Conservation (phyloP, 2,113 vertebrate species). For the Sula dactylatra region DNA sequence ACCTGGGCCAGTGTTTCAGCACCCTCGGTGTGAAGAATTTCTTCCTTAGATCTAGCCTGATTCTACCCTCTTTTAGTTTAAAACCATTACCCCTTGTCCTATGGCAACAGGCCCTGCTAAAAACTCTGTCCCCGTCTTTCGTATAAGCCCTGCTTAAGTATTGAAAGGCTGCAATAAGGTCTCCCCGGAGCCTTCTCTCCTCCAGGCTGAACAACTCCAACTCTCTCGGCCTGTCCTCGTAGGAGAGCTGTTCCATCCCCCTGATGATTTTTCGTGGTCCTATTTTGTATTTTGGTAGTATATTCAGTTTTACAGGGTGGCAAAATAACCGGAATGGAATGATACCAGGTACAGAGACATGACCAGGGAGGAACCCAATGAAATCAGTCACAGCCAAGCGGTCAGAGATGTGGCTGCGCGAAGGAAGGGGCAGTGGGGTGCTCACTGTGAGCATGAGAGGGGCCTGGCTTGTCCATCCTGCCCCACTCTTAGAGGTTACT, state of each 20-base stretch:
- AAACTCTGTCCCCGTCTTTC: background rate
- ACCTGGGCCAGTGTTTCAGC: background rate
- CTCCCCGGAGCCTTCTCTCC: background rate
- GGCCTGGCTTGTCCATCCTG: background rate
- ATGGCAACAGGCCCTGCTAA: background rate
- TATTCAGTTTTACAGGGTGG: background rate
- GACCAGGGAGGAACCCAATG: background rate
- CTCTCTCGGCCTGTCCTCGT: background rate
- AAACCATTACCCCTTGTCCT: background rate
- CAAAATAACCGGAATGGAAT: background rate
- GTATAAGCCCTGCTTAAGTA: background rate
- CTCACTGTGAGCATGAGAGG: background rate
- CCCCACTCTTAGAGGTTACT: background rate
- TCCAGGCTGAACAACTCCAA: background rate
- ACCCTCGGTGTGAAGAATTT: background rate
- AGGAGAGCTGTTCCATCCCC: background rate
- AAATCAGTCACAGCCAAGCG: background rate
- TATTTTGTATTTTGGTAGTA: background rate
- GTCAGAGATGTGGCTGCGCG: background rate
- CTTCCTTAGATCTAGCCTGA: background rate
- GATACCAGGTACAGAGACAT: too few species aligned
- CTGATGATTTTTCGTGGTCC: background rate
- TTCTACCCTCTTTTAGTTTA: rapidly evolving
- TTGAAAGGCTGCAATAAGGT: background rate
- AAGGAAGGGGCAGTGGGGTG: background rate